Base-by-base conservation (phyloP, 1,140 invertebrate species). In the Micrasema longulum region DNA sequence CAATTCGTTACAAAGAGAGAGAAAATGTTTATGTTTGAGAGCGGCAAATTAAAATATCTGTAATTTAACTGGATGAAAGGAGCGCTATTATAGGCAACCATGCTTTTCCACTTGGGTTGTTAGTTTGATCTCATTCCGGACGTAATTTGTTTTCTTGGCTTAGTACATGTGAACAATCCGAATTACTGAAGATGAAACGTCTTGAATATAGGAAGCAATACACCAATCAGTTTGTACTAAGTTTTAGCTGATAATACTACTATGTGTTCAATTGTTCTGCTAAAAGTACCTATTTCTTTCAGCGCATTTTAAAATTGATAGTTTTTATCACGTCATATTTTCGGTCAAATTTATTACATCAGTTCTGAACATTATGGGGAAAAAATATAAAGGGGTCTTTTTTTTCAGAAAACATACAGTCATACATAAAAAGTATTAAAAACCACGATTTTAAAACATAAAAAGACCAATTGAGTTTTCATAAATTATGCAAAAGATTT, bases 71-170 rank as follows among this genome's bases (percentile, higher is more conserved):
- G 60, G 66, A 18, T 9, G 26, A 31, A 31, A 43, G 63, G 31
- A 22, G 55, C 47, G 47, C 62, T 16, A 31, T 12, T 14, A 11
- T 23, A 47, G 23, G 62, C 16, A 63, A 22, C 31, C 36, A n/a
- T 14, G 38, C n/a, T 66, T 69, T 74, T 74, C 50, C 73, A 55
- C 73, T 68, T 68, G 60, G 38, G 45, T 74, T 41, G 69, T 22
- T 68, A 74, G 73, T 74, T 74, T 74, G 69, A 74, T 74, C 69
- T 53, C 35, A 22, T 31, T 55, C 14, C 20, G 52, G 7, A 12
- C 48, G 57, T 69, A 66, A 74, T 70, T 70, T 74, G 65, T 60
- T 68, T 70, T 74, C 47, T 74, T 68, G 20, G 41, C 18, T 64
- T 26, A 47, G 55, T 64, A 45, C 26, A 55, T 64, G 43, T 64